Percentiles rank a stretch among this genome's conserved stretches.
phyloP scores from a whole-genome alignment of 2,888 invertebrate genomes.

The Nezara viridula region DNA sequence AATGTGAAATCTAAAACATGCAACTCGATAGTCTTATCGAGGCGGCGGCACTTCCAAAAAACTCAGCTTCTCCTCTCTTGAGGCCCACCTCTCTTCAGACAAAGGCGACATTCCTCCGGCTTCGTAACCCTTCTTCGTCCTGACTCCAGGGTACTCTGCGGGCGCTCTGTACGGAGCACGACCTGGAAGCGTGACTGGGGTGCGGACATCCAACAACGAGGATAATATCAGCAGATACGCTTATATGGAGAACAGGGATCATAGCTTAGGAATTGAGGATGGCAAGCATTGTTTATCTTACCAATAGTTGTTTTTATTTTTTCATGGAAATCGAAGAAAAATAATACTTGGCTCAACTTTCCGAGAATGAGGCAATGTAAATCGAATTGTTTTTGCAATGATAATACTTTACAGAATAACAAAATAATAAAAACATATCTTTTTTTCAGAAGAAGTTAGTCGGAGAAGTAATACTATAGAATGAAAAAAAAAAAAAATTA shows the following conservation, averaged over 20 bases:
- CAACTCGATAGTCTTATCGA: slow-evolving; percentile 47
- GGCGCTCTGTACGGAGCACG: not conserved
- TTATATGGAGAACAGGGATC: not conserved
- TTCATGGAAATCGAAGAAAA: not conserved
- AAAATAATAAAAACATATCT: too few relatives aligned
- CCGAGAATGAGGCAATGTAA: too few relatives aligned
- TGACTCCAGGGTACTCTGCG: not conserved
- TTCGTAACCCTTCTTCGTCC: not conserved
- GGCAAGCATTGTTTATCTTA: not conserved
- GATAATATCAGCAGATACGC: not conserved
- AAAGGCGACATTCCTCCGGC: slow-evolving; percentile 9
- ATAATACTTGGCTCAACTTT: too few relatives aligned
- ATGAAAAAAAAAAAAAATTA: too few relatives aligned
- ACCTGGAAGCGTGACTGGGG: not conserved
- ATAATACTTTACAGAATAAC: too few relatives aligned
- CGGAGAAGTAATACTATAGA: too few relatives aligned
- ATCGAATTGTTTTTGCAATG: too few relatives aligned
- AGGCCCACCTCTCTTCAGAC: not conserved
- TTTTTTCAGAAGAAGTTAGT: too few relatives aligned
- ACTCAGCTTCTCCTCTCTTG: slow-evolving; percentile 26
- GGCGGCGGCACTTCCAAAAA: slow-evolving; percentile 47
- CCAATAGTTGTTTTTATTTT: not conserved
- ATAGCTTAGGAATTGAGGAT: not conserved
- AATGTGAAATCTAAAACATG: slow-evolving; percentile 55
- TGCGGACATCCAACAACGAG: not conserved